These are phyloP conservation scores for Brotula barbata DNA, from an alignment of 2,797 vertebrate species.

Conservation along the genomic window DNA sequence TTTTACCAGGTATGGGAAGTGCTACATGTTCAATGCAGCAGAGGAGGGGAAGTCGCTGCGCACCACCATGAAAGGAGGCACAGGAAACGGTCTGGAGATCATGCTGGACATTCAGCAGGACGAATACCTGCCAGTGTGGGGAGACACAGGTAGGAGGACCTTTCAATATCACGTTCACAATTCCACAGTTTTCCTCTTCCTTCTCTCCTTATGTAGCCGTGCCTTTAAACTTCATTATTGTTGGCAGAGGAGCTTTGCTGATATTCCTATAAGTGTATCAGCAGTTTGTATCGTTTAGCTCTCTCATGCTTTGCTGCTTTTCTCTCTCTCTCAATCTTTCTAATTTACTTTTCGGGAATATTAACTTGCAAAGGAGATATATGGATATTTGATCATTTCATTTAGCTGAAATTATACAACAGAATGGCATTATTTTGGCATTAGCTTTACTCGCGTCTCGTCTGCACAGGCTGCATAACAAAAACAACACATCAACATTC, in stretches of 20 bases:
- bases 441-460: neutral
- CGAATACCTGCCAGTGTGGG: conserved; percentile 97
- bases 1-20: conserved; percentile 98
- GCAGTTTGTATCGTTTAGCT: too few relatives aligned
- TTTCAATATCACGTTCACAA: neutral
- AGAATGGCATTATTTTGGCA: conserved; percentile 18
- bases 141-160: conserved; percentile 85
- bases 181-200: too few relatives aligned
- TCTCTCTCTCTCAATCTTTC: neutral
- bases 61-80: conserved; percentile 96
- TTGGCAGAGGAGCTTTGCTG: too few relatives aligned
- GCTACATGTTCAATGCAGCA: conserved; percentile 98
- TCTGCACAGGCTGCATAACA: too few relatives aligned
- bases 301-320: neutral
- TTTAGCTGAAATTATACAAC: conserved; percentile 34
- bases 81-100: conserved; percentile 96
- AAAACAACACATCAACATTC: too few relatives aligned
- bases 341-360: neutral
- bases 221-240: too few relatives aligned
- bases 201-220: too few relatives aligned
- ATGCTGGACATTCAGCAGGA: conserved; percentile 99
- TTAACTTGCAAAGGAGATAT: neutral
- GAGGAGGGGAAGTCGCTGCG: conserved; percentile 93
- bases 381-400: conserved; percentile 11
- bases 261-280: too few relatives aligned